Evolutionary conservation across 2,797 vertebrate genomes (phyloP), one percentile per base, ranked within the genome.

Genomic region (Lagodon rhomboides): DNA sequence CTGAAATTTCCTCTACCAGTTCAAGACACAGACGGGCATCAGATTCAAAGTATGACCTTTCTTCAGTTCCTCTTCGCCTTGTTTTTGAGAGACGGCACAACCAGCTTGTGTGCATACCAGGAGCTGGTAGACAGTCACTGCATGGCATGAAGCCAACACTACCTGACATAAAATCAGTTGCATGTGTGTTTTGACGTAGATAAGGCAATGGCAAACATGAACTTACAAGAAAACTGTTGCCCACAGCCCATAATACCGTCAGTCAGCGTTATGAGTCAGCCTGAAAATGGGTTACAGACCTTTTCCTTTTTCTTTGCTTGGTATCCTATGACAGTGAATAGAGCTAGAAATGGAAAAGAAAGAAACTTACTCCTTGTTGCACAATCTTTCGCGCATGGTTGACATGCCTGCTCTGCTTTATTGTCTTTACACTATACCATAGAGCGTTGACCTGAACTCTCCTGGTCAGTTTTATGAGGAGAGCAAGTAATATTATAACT

Each of bases 231-330:
- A 38, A 61, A 51, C 13, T 17, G 22, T 20, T 61, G 22, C 30
- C 16, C 15, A 7, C 23, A 25, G 22, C 44, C 56, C 17, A 65
- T 61, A 62, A 22, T 17, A 16, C 4, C 12, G 25, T 25, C 38
- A 38, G 18, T 49, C 41, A 54, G 16, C 49, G 27, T n/a, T 41
- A 27, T 65, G 46, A 73, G 23, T 66, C 44, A 75, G 43, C 5
- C 22, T 68, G 56, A 22, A 73, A 75, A 77, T 38, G 44, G 44
- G 55, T 56, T 69, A 13, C 34, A 47, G 44, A 41, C 23, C 1
- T 46, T 46, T 46, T 27, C 47, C 25, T 11, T 22, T 43, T 10
- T 30, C 4, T 27, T 38, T 13, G 11, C 3, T 27, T 61, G 34
- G 20, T 62, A 34, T 17, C 44, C 17, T 51, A 5, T 53, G 16